Conservation (phyloP, 1,140 invertebrate genomes). For the Diprion similis region DNA sequence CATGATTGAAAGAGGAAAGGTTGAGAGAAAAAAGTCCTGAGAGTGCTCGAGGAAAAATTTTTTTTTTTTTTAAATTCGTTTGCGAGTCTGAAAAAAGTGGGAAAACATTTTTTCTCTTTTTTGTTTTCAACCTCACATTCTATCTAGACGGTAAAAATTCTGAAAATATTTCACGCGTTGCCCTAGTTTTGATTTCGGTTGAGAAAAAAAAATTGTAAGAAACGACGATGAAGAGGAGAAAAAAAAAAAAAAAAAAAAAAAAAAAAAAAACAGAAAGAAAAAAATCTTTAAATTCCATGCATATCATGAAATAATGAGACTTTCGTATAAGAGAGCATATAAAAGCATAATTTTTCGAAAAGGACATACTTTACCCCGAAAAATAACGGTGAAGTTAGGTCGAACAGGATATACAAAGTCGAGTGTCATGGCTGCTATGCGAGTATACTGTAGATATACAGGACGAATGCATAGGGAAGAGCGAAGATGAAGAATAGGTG, state of each 20-base stretch:
- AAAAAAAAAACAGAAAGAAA: slow-evolving; percentile 9
- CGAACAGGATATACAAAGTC: slow-evolving; percentile 32
- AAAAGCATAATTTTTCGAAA: slow-evolving; percentile 15
- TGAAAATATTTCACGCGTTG: neutral
- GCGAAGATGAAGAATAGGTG: slow-evolving; percentile 46
- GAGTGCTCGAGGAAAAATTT: no score
- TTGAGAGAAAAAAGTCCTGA: no score
- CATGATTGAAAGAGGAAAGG: no score
- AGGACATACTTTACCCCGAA: slow-evolving; percentile 19
- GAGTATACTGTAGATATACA: slow-evolving; percentile 26
- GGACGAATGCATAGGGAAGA: slow-evolving; percentile 38
- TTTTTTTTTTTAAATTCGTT: no score
- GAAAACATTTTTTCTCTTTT: no score
- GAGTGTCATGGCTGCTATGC: slow-evolving; percentile 22
- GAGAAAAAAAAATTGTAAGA: neutral
- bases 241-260: neutral
- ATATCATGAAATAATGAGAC: slow-evolving; percentile 10
- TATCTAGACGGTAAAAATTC: neutral
- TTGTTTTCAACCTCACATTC: slow-evolving; percentile 13
- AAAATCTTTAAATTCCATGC: neutral
- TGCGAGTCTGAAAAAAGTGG: slow-evolving; percentile 19
- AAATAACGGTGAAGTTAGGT: slow-evolving; percentile 33
- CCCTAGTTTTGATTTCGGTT: neutral
- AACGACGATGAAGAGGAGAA: no score
- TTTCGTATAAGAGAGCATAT: neutral